phyloP scores from a whole-genome alignment of 2,113 vertebrate species.

The Chloroceryle aenea region DNA sequence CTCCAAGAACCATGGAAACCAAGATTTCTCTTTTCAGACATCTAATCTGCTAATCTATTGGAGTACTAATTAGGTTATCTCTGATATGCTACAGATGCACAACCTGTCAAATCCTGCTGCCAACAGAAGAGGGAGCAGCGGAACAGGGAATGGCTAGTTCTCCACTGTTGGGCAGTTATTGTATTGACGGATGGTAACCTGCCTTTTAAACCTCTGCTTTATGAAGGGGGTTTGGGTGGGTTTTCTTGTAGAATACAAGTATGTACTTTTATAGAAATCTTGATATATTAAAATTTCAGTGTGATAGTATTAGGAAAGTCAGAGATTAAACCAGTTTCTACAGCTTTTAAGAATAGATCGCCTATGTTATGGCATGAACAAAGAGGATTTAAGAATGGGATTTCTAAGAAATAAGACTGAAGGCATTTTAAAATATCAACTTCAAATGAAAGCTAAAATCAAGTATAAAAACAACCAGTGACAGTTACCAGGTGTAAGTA shows the following conservation, averaged over 20 bases:
- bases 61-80: background rate
- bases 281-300: background rate
- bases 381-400: background rate
- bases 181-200: background rate
- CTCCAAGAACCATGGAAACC: background rate
- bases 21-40: background rate
- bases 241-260: background rate
- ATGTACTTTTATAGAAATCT: background rate
- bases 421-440: background rate
- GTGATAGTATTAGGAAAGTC: background rate
- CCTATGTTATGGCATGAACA: background rate
- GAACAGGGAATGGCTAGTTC: background rate
- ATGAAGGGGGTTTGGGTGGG: background rate
- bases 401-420: background rate
- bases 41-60: background rate
- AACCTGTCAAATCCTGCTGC: background rate
- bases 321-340: background rate
- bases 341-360: background rate
- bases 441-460: background rate
- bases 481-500: background rate
- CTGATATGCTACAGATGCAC: background rate
- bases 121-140: conserved; percentile 52
- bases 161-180: background rate
- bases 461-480: background rate
- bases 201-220: background rate